Conservation (phyloP, 2,888 invertebrate genomes). For the Phaonia tiefii region DNA sequence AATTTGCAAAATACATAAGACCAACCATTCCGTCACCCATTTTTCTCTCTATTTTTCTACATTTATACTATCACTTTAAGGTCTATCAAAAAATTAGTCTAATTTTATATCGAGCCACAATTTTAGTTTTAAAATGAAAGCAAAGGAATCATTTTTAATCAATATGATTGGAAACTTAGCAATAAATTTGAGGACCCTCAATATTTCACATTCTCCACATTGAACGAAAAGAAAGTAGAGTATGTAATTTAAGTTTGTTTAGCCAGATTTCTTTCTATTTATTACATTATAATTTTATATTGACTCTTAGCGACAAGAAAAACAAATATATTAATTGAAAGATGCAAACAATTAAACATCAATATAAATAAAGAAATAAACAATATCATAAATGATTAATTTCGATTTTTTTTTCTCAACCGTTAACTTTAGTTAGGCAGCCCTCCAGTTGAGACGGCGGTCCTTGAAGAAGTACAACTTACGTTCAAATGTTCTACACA, state of each 20-base stretch:
- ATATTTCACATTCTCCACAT: slow-evolving; percentile 33
- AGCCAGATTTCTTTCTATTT: slow-evolving; percentile 53
- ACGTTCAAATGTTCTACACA: too few species aligned
- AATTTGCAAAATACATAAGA: too few species aligned
- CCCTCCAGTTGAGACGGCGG: too few species aligned
- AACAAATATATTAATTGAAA: slow-evolving; percentile 22
- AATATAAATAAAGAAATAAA: slow-evolving; percentile 48
- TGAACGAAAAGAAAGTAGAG: not conserved
- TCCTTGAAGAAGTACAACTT: too few species aligned
- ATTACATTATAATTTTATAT: slow-evolving; percentile 56
- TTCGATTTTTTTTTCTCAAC: not conserved
- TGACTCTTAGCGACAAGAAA: slow-evolving; percentile 34
- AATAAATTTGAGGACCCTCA: too few species aligned
- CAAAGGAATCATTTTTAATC: not conserved
- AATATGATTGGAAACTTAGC: too few species aligned
- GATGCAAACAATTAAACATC: slow-evolving; percentile 15
- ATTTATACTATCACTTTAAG: not conserved
- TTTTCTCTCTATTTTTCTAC: not conserved
- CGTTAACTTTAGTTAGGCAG: not conserved
- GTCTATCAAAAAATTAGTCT: not conserved
- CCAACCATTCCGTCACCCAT: slow-evolving; percentile 34
- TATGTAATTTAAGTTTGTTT: slow-evolving; percentile 36
- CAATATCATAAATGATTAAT: not conserved
- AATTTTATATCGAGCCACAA: too few species aligned
- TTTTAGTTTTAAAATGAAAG: not conserved